Base-by-base conservation (phyloP, 2,797 vertebrate species). In the Danionella dracula region DNA sequence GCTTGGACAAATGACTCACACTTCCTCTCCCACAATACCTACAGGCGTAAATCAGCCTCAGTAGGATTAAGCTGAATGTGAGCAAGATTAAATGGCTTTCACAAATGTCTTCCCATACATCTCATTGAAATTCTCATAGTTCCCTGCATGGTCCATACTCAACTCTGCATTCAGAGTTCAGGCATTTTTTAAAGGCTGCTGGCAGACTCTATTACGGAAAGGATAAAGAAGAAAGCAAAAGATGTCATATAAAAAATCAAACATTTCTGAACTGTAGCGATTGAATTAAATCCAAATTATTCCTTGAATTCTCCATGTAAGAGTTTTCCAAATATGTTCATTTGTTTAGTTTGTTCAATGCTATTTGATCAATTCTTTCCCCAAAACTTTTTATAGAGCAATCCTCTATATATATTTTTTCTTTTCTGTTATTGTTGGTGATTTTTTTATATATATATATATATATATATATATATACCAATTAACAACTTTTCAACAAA, bases 31-130 rank as follows among this genome's bases (percentile, higher is more conserved):
- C 71, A 71, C 77, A 69, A 71, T 71, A 84, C 81, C 84, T 83
- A 61, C 65, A 76, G 78, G 76, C 76, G 66, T 78, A 81, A 81
- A 80, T 87, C 79, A 84, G 72, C 71, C 66, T 13, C 27, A 55
- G 64, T 56, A 11, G 80, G 83, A 85, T 86, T 85, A 87, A 79
- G 76, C 78, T 56, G 67, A 83, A 84, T 50, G 51, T 70, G 76
- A 82, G 75, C 34, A 51, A 51, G 73, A 87, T 85, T 81, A 84
- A 87, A 84, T 76, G 80, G 72, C 81, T 85, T 77, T 84, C 78
- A 82, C 73, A 76, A 84, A 80, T 77, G 81, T 79, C 79, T 76
- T 77, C 77, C 82, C 78, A 73, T 75, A 77, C 77, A 78, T 87
- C 82, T 79, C 85, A 82, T 85, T 84, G 81, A 78, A 87, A 82